phyloP scores from a whole-genome alignment of 2,888 invertebrate genomes.

The Apotomis turbidana region DNA sequence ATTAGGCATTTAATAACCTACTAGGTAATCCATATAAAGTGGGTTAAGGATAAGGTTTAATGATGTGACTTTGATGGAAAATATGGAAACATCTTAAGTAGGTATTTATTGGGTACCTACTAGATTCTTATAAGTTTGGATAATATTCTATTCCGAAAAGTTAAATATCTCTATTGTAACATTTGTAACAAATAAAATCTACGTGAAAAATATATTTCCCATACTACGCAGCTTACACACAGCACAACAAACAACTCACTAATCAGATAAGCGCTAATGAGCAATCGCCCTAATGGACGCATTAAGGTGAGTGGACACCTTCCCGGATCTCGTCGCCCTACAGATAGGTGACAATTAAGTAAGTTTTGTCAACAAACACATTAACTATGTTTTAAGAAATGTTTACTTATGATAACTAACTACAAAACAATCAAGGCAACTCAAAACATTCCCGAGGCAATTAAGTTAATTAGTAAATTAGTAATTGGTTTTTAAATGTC shows the following conservation, averaged over 20 bases:
- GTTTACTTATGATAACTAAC: not conserved
- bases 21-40: too few species aligned
- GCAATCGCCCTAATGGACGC: slow-evolving; percentile 36
- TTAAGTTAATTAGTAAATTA: slow-evolving; percentile 28
- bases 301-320: slow-evolving; percentile 40
- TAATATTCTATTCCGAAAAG: too few species aligned
- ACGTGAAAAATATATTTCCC: too few species aligned
- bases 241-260: slow-evolving; percentile 17
- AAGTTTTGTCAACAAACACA: not conserved
- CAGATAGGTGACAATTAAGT: not conserved
- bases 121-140: too few species aligned
- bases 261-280: slow-evolving; percentile 28
- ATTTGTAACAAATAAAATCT: too few species aligned
- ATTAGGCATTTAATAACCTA: too few species aligned
- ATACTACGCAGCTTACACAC: not conserved
- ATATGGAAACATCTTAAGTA: too few species aligned
- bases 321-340: not conserved
- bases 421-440: not conserved
- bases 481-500: slow-evolving; percentile 24
- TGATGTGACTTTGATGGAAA: too few species aligned
- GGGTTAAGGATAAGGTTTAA: too few species aligned
- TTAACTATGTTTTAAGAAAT: slow-evolving; percentile 1
- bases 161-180: too few species aligned
- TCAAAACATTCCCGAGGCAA: not conserved
- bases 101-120: too few species aligned